Evolutionary conservation across 2,113 vertebrate species (phyloP).

Genomic region (Sapayoa aenigma): DNA sequence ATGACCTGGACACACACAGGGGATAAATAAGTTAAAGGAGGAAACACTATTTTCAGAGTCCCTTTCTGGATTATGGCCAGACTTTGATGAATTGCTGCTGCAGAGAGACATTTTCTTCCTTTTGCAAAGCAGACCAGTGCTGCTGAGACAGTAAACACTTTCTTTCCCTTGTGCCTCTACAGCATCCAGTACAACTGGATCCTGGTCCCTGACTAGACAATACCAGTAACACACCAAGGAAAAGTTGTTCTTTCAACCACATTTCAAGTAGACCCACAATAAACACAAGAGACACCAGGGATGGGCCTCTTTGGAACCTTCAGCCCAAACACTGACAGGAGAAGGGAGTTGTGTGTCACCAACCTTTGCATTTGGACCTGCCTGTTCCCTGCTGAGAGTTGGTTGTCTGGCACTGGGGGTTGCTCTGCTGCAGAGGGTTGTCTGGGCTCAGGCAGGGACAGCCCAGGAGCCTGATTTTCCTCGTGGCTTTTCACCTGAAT

Average conservation of each 20-base stretch:
- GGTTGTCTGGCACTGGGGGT: background rate
- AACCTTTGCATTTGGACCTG: conserved; percentile 17
- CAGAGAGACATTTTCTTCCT: background rate
- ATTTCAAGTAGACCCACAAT: background rate
- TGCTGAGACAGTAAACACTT: background rate
- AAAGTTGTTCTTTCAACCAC: background rate
- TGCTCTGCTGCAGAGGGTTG: background rate
- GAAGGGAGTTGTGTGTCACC: background rate
- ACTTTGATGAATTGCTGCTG: background rate
- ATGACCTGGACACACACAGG: background rate
- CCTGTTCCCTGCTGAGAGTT: background rate
- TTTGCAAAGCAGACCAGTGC: background rate
- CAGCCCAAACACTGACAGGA: rapidly evolving
- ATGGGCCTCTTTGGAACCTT: rapidly evolving
- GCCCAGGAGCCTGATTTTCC: background rate
- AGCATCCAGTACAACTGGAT: background rate
- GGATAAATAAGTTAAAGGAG: background rate
- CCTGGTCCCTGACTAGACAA: background rate
- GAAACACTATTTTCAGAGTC: background rate
- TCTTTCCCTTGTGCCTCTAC: background rate
- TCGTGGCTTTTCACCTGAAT: background rate
- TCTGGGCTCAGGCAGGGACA: background rate
- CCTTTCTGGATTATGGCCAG: background rate
- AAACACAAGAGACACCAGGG: background rate
- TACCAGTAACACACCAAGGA: background rate